A percentile compares a stretch with the other conserved stretches of the same genome.
Conservation (phyloP, 1,140 invertebrate genomes). For the Neelides sp. region DNA sequence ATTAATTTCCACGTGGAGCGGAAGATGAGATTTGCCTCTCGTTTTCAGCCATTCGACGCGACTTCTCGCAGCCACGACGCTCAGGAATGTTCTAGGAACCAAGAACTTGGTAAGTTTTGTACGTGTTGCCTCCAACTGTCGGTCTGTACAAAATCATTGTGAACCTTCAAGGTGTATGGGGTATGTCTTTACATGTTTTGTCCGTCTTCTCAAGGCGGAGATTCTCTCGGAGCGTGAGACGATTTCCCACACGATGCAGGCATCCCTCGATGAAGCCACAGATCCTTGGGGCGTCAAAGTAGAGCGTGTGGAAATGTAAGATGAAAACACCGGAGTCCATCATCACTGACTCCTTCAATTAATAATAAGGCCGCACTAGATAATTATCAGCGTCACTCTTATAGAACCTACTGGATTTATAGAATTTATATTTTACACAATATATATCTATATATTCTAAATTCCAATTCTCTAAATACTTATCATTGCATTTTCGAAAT, state of each 20-base stretch:
- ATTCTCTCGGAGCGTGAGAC: conserved; percentile 48
- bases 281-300: conserved; percentile 89
- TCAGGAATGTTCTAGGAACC: neutral
- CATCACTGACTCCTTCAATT: neutral
- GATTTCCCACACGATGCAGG: conserved; percentile 78
- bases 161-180: neutral
- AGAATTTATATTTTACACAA: no score
- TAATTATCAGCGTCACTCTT: neutral
- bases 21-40: no score
- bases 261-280: conserved; percentile 72
- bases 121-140: neutral
- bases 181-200: neutral
- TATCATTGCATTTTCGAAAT: neutral
- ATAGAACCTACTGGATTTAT: neutral
- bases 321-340: neutral
- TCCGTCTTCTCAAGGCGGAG: neutral
- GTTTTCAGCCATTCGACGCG: no score
- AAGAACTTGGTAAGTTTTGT: neutral
- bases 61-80: neutral
- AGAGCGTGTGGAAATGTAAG: conserved; percentile 26
- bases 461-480: neutral
- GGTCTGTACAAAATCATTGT: neutral
- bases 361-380: neutral
- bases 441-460: no score
- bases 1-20: no score